A percentile compares a stretch with the other conserved stretches of the same genome.
phyloP scores from a whole-genome alignment of 30 jellyfish, hydroid and myxozoan species.

The Hydractinia symbiolongicarpus region DNA sequence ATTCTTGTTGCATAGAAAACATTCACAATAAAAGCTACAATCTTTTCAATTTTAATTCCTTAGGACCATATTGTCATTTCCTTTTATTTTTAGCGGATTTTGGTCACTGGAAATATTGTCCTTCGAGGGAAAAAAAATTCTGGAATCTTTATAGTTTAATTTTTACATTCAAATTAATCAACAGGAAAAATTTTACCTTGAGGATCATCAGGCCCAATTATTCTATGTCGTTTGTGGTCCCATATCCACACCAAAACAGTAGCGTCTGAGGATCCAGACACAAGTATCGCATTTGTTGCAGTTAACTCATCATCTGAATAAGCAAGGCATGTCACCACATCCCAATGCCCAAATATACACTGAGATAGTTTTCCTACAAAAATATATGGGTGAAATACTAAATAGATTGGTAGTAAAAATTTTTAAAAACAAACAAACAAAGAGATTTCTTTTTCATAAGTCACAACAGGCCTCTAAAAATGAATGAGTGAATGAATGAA shows the following conservation, averaged over 20 bases:
- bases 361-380: constrained; percentile 74
- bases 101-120: too few species aligned
- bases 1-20: too few species aligned
- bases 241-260: constrained; percentile 94
- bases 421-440: not conserved
- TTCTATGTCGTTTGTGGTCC: constrained; percentile 72
- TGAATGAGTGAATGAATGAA: too few species aligned
- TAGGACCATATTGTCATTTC: too few species aligned
- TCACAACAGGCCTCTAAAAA: not conserved
- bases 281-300: constrained; percentile 66
- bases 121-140: too few species aligned
- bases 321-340: constrained; percentile 95
- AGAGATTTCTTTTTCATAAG: not conserved
- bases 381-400: too few species aligned
- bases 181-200: constrained; percentile 21
- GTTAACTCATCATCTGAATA: constrained; percentile 66
- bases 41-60: too few species aligned
- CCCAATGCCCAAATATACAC: constrained; percentile 95
- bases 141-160: too few species aligned
- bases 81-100: too few species aligned
- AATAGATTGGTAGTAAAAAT: not conserved
- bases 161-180: too few species aligned
- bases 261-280: constrained; percentile 96
- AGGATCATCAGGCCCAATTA: constrained; percentile 66
- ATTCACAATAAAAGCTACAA: too few species aligned